A percentile compares a stretch with the other conserved stretches of the same genome.
Evolutionary conservation across 2,797 vertebrate species (phyloP).

Genomic region (Margarornis squamiger): DNA sequence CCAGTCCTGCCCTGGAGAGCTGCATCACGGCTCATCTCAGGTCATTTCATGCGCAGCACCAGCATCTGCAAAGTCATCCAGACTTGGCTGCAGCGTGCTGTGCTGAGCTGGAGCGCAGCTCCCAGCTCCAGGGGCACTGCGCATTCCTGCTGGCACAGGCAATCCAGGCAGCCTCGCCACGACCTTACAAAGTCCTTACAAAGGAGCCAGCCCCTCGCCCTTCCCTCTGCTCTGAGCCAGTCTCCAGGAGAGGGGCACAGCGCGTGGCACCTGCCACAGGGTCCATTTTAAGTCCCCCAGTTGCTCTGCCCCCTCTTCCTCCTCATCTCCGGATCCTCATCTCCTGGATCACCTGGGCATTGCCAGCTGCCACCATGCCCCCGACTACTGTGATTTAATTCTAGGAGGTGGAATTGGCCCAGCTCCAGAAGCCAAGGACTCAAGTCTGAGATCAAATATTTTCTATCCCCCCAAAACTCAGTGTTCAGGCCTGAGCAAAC

Average conservation of each 20-base stretch:
- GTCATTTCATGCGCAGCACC: not conserved
- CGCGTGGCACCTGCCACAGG: accelerated
- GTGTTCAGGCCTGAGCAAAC: not conserved
- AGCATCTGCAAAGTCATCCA: constrained; percentile 51
- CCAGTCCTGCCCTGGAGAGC: not conserved
- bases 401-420: not conserved
- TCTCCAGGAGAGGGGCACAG: not conserved
- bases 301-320: not conserved
- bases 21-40: not conserved
- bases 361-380: not conserved
- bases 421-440: not conserved
- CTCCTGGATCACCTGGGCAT: not conserved
- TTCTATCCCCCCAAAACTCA: not conserved
- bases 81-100: not conserved
- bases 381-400: not conserved
- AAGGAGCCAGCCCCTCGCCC: not conserved
- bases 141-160: not conserved
- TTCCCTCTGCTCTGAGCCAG: not conserved
- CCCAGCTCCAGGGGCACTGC: not conserved
- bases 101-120: not conserved
- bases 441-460: not conserved
- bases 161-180: not conserved
- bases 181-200: not conserved
- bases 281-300: not conserved
- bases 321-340: not conserved